Percentiles rank a stretch among this genome's conserved stretches.
Evolutionary conservation across 2,888 invertebrate genomes (phyloP).

Genomic region (Pristionchus mayeri): DNA sequence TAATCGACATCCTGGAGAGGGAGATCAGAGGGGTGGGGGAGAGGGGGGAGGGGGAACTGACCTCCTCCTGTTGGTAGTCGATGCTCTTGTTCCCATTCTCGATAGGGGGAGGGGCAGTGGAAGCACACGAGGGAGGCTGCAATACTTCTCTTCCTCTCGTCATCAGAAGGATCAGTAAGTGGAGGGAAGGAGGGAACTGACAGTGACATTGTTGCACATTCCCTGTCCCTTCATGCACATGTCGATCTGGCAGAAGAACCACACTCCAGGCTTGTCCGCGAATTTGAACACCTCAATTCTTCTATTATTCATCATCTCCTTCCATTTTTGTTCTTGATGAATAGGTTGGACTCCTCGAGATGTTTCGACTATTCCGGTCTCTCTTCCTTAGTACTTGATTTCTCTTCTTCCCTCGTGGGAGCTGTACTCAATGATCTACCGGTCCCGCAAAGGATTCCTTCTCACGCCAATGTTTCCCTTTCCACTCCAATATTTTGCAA

Average conservation of each 20-base stretch:
- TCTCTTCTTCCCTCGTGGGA: background rate
- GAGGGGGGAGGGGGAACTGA: background rate
- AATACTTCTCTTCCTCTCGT: constrained; percentile 22
- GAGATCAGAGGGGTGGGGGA: background rate
- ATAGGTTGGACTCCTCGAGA: background rate
- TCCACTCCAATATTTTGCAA: constrained; percentile 24
- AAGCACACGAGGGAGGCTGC: constrained; percentile 58
- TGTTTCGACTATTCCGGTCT: background rate
- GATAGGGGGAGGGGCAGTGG: constrained; percentile 48
- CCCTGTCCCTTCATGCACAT: constrained; percentile 76
- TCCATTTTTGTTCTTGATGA: too few species aligned
- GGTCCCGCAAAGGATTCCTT: background rate
- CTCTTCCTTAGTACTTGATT: background rate
- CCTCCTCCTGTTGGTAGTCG: constrained; percentile 20
- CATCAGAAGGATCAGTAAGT: too few species aligned
- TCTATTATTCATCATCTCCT: background rate
- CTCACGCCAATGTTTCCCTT: background rate
- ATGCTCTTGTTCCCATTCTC: constrained; percentile 13
- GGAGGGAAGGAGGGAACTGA: constrained; percentile 50
- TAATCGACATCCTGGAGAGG: constrained; percentile 4
- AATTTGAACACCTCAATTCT: constrained; percentile 74
- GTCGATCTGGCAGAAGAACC: constrained; percentile 77
- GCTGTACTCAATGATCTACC: constrained; percentile 1
- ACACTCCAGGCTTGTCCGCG: constrained; percentile 76
- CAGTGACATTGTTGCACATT: constrained; percentile 75